Evolutionary conservation across 2,888 invertebrate species (phyloP), one percentile per base, ranked within the genome.

Genomic region (Lasius platythorax): DNA sequence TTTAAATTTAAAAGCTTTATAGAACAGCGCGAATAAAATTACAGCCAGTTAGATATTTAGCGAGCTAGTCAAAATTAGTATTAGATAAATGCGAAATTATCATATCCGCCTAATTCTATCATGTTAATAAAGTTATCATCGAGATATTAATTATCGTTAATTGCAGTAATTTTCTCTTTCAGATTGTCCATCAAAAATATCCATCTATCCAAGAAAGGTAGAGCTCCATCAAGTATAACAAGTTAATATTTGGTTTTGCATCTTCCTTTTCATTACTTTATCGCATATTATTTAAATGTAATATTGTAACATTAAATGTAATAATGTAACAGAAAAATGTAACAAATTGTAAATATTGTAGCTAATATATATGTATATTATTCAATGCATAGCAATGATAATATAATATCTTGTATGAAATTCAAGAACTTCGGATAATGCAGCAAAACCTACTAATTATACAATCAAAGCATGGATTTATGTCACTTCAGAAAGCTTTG

Each of bases 1-100:
- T 37, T 33, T 11, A 12, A 79, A 74, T 76, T 66, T 64, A 43
- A 82, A 82, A 56, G n/a, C 28, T 12, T n/a, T n/a, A 18, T 30
- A 12, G 11, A 37, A 40, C 28, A 66, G 37, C 2, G 53, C 43
- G 50, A 67, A 76, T 67, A 15, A 78, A 58, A 43, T 78, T 9
- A 11, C 30, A 40, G n/a, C 30, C n/a, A 43, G 40, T 43, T 56
- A 43, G 40, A 40, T 70, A 78, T 70, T 70, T 33, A 3, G 28
- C 30, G 1, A 56, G 40, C 6, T 4, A 9, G 1, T 78, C 28
- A 0, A 56, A 56, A 9, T 56, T 56, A 15, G 11, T 9, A 70
- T 56, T 56, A 56, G 1, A 15, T 78, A 43, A 66, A 66, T 23
- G 37, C 37, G 15, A 66, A 50, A 40, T 68, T 68, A 56, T 68